Evolutionary conservation across 2,888 invertebrate species (phyloP).

Genomic region (Drosophila algonquin): DNA sequence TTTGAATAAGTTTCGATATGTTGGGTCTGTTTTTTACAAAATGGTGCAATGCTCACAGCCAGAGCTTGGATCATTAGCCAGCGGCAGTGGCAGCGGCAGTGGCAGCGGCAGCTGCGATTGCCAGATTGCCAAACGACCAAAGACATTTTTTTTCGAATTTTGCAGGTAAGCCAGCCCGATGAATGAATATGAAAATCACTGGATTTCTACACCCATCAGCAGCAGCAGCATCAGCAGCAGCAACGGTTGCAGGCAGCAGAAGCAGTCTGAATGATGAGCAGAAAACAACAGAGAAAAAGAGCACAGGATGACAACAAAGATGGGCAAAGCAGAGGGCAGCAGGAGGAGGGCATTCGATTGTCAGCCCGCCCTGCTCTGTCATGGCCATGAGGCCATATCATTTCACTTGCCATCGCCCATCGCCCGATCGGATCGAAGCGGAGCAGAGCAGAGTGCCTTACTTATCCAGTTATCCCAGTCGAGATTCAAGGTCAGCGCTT

Average conservation of each 20-base stretch:
- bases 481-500: conserved; percentile 68
- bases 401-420: conserved; percentile 66
- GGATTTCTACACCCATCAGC: conserved; percentile 64
- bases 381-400: conserved; percentile 73
- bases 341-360: conserved; percentile 23
- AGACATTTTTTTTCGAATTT: conserved; percentile 60
- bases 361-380: conserved; percentile 3
- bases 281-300: conserved; percentile 28
- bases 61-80: conserved; percentile 62
- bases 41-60: conserved; percentile 63
- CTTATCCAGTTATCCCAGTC: conserved; percentile 58
- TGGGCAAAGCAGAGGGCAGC: conserved; percentile 25
- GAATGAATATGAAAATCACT: conserved; percentile 75
- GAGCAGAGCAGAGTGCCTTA: conserved; percentile 7
- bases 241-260: conserved; percentile 5
- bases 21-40: conserved; percentile 32
- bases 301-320: conserved; percentile 41
- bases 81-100: conserved; percentile 44
- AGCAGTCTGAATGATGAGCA: conserved; percentile 56
- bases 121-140: conserved; percentile 43
- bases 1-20: conserved; percentile 69
- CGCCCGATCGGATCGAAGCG: not conserved
- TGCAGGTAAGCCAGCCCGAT: conserved; percentile 58
- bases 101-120: conserved; percentile 54
- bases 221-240: conserved; percentile 14